Evolutionary conservation across 2,113 vertebrate genomes (phyloP), one percentile per base, ranked within the genome.

Genomic region (Leptobrachium ailaonicum): DNA sequence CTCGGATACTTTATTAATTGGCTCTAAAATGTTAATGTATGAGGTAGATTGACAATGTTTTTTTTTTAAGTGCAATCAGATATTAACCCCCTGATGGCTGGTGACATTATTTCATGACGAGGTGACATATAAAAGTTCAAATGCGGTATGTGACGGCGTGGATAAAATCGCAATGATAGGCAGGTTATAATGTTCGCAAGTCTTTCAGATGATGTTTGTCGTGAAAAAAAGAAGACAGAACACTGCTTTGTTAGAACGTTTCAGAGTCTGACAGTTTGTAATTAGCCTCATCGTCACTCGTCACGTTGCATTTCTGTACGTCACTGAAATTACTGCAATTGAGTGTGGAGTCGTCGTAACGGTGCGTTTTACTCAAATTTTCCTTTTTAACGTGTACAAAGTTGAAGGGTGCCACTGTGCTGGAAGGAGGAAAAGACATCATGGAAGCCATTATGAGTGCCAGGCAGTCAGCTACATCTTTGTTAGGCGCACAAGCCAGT

Each of bases 371-470:
- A 90, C 88, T 90, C 91, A 92, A 85, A 87, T 73, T 87, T 89
- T 91, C 93, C 94, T 95, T 90, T 92, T 96, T 98, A 91, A 96
- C 89, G 88, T 94, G 92, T 93, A 92, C 87, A 88, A 94, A 93
- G 93, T 95, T 95, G 92, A 95, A 94, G 85, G 95, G 89, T 82
- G 92, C 94, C 91, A 96, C 89, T 87, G 96, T 95, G 91, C 93
- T 97, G 96, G 95, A 95, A 94, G 96, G 96, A 95, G 95, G 97
- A 92, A 98, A 96, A 96, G 96, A 95, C 95, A 96, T 98, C 97
- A 98, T 98, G 95, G 97, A 93, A 94, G 95, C 96, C 96, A 98
- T 94, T 95, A 98, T 97, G 93, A 98, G 96, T 91, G 96, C 96
- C 96, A 98, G 95, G 94, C 96, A 98, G 92, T 97, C 96, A 90